Evolutionary conservation across 2,113 vertebrate species (phyloP).

Genomic region (Peromyscus leucopus): DNA sequence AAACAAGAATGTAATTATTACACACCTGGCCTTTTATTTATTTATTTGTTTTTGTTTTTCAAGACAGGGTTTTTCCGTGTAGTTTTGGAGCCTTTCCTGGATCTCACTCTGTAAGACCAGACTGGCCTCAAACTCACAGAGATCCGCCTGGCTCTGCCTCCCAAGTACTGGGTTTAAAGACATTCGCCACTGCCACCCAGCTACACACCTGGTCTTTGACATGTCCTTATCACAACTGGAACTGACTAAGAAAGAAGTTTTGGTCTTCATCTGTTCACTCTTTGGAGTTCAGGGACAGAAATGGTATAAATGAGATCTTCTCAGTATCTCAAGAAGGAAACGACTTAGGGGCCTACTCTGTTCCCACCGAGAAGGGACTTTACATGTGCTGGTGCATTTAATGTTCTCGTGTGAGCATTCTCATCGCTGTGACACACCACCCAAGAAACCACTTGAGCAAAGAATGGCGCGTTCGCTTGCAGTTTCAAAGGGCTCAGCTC

Average conservation of each 20-base stretch:
- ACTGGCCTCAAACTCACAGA: too few relatives aligned
- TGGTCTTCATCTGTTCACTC: neutral
- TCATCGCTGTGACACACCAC: neutral
- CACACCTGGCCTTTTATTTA: too few relatives aligned
- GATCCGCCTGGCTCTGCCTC: too few relatives aligned
- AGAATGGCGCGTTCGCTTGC: neutral
- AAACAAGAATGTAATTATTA: neutral
- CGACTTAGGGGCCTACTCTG: neutral
- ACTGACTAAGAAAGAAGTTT: neutral
- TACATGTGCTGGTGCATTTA: neutral
- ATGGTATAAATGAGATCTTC: neutral
- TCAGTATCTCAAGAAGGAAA: conserved; percentile 28
- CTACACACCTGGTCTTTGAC: neutral
- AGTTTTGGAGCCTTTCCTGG: too few relatives aligned
- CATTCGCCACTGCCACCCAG: too few relatives aligned
- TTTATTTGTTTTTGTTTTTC: too few relatives aligned
- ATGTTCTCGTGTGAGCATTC: neutral
- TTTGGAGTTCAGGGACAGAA: neutral
- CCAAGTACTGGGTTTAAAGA: too few relatives aligned
- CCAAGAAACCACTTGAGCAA: neutral
- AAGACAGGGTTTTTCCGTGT: too few relatives aligned
- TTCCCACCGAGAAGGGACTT: neutral
- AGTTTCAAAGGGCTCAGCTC: neutral
- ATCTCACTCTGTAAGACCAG: too few relatives aligned
- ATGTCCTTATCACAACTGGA: neutral